Evolutionary conservation across 2,113 vertebrate species (phyloP), one percentile per base, ranked within the genome.

Genomic region (Ceratotherium simum): DNA sequence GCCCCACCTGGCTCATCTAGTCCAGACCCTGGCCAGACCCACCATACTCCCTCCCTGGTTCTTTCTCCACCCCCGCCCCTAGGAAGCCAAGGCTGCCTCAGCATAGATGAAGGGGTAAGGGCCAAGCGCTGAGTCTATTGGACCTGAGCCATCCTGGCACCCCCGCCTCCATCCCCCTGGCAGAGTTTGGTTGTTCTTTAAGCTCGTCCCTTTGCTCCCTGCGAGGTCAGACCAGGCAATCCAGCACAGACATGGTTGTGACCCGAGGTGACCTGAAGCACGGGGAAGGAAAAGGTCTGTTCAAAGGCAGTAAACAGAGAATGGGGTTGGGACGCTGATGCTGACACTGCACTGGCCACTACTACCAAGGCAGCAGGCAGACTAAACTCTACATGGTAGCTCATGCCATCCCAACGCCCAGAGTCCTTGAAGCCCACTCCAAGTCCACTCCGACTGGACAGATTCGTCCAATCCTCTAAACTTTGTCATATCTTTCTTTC

Each of bases 251-350:
- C 98, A 96, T 95, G 98, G 98, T 98, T 98, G 99, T 60, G 94
- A 98, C 98, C 98, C 98, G 95, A 98, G 99, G 98, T 56, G 94
- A 98, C 98, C 98, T 97, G 95, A 98, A 99, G 98, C 98, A 97
- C 91, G 96, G 97, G 97, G 98, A 99, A 99, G 98, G 98, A 98
- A 99, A 97, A 99, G 99, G 98, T 98, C 98, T 98, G 99, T 99
- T 99, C 98, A 98, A 98, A 99, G 99, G 99, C 99, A 99, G 99
- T 98, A 98, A 99, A 99, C 98, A 98, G 98, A 99, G 99, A 99
- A 99, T 97, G 98, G 99, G 99, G 98, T 93, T 99, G 99, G 98
- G 98, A 98, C 72, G 97, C 97, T 98, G 98, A 99, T 97, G 98
- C 98, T 98, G 98, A 98, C 99, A 98, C 98, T 97, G 98, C 98